Percentiles rank a stretch among this genome's conserved stretches.
Conservation (phyloP, 2,888 invertebrate species). For the Conomelus anceps region DNA sequence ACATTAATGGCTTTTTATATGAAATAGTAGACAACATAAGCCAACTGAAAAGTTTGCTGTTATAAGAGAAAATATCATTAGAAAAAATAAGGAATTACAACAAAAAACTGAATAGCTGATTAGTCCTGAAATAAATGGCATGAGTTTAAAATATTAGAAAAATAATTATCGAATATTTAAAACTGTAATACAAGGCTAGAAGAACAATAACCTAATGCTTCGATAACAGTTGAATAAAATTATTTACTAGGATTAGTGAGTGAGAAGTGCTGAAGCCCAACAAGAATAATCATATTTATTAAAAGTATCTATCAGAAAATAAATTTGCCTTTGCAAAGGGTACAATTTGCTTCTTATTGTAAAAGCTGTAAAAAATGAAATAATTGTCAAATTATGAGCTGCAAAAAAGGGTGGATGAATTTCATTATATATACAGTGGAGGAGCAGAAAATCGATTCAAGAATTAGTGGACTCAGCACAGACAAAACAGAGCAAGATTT, state of each 20-base stretch:
- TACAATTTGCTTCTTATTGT: neutral
- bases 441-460: neutral
- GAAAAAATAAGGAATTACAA: too few species aligned
- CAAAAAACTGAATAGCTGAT: constrained; percentile 4
- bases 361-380: neutral
- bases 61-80: neutral
- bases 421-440: neutral
- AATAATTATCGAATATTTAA: neutral
- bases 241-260: neutral
- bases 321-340: neutral
- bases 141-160: neutral
- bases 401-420: neutral
- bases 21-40: neutral
- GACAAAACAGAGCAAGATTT: neutral
- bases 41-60: neutral
- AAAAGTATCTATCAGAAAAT: too few species aligned
- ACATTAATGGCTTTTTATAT: too few species aligned
- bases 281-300: too few species aligned
- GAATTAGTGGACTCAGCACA: neutral
- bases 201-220: neutral
- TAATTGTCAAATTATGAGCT: neutral
- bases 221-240: too few species aligned
- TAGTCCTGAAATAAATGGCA: neutral
- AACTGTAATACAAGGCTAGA: neutral
- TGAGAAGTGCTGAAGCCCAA: too few species aligned